Percentiles rank a stretch among this genome's conserved stretches.
phyloP scores from a whole-genome alignment of 2,113 vertebrate genomes.

The Dicentrarchus labrax region DNA sequence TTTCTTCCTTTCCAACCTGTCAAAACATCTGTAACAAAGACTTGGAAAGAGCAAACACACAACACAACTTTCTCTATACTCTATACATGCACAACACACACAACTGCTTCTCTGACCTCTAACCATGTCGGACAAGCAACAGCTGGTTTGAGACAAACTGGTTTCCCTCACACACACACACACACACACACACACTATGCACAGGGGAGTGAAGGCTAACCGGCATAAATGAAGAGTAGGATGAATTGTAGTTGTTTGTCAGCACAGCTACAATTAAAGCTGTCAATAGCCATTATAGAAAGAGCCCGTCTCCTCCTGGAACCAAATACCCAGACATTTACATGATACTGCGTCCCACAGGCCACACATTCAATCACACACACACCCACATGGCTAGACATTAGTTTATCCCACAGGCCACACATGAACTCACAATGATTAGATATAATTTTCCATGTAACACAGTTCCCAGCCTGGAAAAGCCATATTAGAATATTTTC shows the following conservation, averaged over 20 bases:
- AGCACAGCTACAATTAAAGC: conserved; percentile 70
- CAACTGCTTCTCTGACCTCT: conserved; percentile 38
- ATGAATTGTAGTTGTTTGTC: conserved; percentile 68
- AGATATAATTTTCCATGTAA: not conserved
- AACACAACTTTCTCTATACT: not conserved
- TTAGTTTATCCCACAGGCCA: not conserved
- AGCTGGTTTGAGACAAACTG: conserved; percentile 45
- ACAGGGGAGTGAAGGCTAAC: conserved; percentile 58
- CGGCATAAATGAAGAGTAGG: conserved; percentile 68
- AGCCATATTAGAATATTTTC: not conserved
- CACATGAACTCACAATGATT: not conserved
- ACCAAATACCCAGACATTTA: conserved; percentile 33
- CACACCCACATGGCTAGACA: not conserved
- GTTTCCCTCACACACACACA: conserved; percentile 12
- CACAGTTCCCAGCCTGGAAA: not conserved
- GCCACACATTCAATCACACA: not conserved
- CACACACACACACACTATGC: conserved; percentile 15
- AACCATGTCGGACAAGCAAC: conserved; percentile 53
- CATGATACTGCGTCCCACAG: conserved; percentile 12
- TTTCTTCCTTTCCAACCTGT: conserved; percentile 22
- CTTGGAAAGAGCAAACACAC: not conserved
- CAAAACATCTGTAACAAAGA: conserved; percentile 24
- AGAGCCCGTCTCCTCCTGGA: conserved; percentile 24
- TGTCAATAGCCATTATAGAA: conserved; percentile 74
- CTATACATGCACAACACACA: conserved; percentile 18